A percentile compares a stretch with the other conserved stretches of the same genome.
Conservation (phyloP, 2,113 vertebrate genomes). For the Toxotes jaculatrix region DNA sequence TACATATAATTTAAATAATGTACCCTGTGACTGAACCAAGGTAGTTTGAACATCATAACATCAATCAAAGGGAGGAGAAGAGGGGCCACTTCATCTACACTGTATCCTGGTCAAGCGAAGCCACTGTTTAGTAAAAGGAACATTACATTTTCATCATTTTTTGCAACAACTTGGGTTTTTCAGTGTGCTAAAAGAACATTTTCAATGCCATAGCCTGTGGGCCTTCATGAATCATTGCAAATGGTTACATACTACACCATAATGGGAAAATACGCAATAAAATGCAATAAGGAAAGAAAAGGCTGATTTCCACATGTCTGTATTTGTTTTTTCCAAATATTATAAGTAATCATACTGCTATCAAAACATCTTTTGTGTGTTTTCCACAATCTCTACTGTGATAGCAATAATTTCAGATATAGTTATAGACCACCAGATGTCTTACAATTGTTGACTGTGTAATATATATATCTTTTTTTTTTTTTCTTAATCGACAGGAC, state of each 20-base stretch:
- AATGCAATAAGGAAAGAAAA: background rate
- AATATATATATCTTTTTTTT: background rate
- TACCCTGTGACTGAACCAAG: background rate
- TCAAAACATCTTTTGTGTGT: background rate
- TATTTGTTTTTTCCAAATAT: slow-evolving; percentile 1
- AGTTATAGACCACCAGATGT: background rate
- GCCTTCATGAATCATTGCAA: slow-evolving; percentile 25
- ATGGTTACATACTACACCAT: background rate
- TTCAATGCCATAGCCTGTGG: slow-evolving; percentile 1
- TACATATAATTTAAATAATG: slow-evolving; percentile 11
- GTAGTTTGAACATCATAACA: slow-evolving; percentile 4
- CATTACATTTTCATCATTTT: slow-evolving; percentile 20
- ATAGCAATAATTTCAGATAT: background rate
- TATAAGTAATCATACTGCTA: background rate
- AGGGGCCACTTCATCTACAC: slow-evolving; percentile 10
- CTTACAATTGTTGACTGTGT: background rate
- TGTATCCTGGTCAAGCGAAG: slow-evolving; percentile 2
- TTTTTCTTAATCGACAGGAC: background rate
- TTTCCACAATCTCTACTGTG: background rate
- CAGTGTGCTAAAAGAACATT: slow-evolving; percentile 18
- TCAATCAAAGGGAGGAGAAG: slow-evolving; percentile 7
- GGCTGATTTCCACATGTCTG: background rate
- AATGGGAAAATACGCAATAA: background rate
- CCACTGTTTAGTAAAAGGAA: background rate
- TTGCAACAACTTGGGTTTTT: background rate